Evolutionary conservation across 1,140 invertebrate species (phyloP).

Genomic region (Trichonephila clavata): DNA sequence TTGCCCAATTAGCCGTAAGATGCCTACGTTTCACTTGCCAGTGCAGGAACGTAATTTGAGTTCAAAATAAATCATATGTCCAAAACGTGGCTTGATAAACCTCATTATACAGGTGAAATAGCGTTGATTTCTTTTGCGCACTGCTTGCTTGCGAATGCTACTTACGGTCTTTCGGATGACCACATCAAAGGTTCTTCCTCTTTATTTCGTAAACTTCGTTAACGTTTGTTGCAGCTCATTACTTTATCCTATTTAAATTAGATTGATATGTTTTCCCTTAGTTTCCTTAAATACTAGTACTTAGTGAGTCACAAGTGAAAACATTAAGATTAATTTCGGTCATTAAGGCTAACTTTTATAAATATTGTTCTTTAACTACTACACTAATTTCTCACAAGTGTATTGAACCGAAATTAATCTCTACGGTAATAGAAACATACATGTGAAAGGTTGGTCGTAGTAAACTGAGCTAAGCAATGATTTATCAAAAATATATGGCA

Average conservation of each 20-base stretch:
- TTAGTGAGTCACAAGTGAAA: background rate
- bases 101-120: background rate
- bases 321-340: background rate
- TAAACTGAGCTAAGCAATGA: background rate
- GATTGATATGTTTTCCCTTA: background rate
- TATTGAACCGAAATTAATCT: background rate
- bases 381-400: background rate
- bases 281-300: background rate
- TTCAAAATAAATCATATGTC: background rate
- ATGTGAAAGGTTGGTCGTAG: background rate
- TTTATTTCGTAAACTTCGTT: background rate
- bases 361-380: background rate
- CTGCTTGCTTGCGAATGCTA: background rate
- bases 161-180: background rate
- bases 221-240: background rate
- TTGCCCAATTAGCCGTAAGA: slow-evolving; percentile 23
- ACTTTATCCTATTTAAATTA: background rate
- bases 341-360: background rate
- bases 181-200: background rate
- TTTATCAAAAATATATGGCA: background rate
- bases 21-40: background rate
- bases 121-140: background rate
- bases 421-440: background rate
- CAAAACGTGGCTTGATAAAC: background rate
- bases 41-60: background rate